A percentile compares a stretch with the other conserved stretches of the same genome.
Conservation (phyloP, 2,113 vertebrate genomes). For the Hydrochoerus hydrochaeris region DNA sequence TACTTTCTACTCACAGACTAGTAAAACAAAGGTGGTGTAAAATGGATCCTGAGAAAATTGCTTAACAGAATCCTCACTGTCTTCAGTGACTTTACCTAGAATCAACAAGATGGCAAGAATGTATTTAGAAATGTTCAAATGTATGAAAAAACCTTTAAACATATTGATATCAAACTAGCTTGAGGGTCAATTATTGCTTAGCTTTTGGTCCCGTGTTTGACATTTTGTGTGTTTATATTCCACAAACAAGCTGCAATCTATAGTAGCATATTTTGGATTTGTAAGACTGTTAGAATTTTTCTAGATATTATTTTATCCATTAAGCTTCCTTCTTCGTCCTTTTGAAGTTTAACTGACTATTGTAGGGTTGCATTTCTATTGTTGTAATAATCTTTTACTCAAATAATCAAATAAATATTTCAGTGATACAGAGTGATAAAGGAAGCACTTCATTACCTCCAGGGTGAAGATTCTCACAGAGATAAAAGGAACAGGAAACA, state of each 20-base stretch:
- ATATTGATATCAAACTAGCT: neutral
- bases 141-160: neutral
- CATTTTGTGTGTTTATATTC: neutral
- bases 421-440: constrained; percentile 61
- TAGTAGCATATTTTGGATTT: constrained; percentile 33
- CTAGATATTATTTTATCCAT: constrained; percentile 55
- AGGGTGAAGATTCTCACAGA: constrained; percentile 63
- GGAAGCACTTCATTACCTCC: constrained; percentile 72
- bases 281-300: constrained; percentile 36
- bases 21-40: neutral
- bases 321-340: constrained; percentile 22
- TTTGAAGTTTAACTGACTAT: constrained; percentile 41
- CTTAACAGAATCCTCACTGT: neutral
- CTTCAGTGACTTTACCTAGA: neutral
- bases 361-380: constrained; percentile 2
- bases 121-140: constrained; percentile 33
- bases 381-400: constrained; percentile 72
- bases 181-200: constrained; percentile 5
- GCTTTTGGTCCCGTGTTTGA: neutral
- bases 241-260: neutral
- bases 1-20: neutral
- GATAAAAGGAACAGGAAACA: constrained; percentile 59
- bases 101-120: neutral
- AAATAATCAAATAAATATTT: constrained; percentile 81
- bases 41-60: neutral